These are phyloP conservation scores for Eueremaeus valkanovi DNA, from an alignment of 2,888 invertebrate genomes.

Conservation along the genomic window DNA sequence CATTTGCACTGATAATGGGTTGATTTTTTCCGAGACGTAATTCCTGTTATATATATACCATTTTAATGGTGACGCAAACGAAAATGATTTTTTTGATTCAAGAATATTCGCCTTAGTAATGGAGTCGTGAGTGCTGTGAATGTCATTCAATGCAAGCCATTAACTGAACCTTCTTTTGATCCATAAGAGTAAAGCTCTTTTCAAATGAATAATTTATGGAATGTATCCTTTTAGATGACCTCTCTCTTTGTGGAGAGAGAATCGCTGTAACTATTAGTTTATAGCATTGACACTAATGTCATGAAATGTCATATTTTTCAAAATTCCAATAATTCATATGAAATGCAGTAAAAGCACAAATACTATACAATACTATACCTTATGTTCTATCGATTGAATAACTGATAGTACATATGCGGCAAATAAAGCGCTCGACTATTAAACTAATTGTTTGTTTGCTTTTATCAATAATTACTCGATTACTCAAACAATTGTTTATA, in stretches of 20 bases:
- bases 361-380: too few relatives aligned
- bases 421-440: neutral
- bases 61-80: too few relatives aligned
- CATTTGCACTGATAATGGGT: too few relatives aligned
- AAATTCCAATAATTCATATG: conserved; percentile 10
- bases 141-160: neutral
- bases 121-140: neutral
- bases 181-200: conserved; percentile 2
- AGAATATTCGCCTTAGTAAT: too few relatives aligned
- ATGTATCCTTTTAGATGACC: conserved; percentile 22
- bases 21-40: too few relatives aligned
- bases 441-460: neutral
- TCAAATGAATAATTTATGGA: conserved; percentile 29
- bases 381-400: neutral
- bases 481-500: too few relatives aligned
- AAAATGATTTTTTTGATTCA: too few relatives aligned
- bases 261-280: conserved; percentile 10
- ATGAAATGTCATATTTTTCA: conserved; percentile 21
- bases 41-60: too few relatives aligned
- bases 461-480: neutral
- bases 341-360: conserved; percentile 16
- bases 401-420: neutral
- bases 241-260: neutral
- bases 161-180: conserved; percentile 7
- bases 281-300: conserved; percentile 24